These are phyloP conservation scores for Antechinus flavipes DNA, from an alignment of 2,113 vertebrate genomes.

Conservation along the genomic window DNA sequence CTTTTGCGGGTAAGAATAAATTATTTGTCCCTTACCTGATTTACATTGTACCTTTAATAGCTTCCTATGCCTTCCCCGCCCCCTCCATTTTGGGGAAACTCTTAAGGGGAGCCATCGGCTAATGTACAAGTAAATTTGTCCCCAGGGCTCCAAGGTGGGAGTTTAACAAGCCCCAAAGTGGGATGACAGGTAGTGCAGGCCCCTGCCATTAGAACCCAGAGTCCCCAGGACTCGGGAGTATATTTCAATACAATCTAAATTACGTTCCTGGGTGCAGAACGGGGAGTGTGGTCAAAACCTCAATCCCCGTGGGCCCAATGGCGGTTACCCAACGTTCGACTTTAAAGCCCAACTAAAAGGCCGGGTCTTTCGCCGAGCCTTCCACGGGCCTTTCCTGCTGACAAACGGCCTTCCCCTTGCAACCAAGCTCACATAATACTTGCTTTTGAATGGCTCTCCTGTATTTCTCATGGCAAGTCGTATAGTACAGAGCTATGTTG, in stretches of 20 bases:
- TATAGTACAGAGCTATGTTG: not conserved
- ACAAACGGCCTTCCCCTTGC: not conserved
- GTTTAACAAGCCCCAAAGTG: not conserved
- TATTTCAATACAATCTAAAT: not conserved
- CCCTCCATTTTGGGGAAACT: not conserved
- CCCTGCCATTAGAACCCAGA: not conserved
- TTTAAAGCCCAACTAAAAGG: not conserved
- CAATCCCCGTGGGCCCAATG: not conserved
- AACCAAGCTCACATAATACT: not conserved
- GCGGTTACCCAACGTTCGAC: not conserved
- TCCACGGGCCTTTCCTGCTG: not conserved
- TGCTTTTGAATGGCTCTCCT: not conserved
- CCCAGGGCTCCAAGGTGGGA: not conserved
- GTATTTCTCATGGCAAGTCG: not conserved
- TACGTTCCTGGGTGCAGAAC: not conserved
- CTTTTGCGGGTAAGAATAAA: not conserved
- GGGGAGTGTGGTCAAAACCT: not conserved
- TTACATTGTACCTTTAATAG: not conserved
- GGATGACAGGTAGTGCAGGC: not conserved
- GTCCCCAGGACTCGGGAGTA: not conserved
- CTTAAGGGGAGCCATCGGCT: not conserved
- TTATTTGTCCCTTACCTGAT: not conserved
- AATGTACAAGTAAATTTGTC: not conserved
- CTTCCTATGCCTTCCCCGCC: not conserved
- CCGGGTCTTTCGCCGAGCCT: not conserved